Conservation (phyloP, 2,113 vertebrate species). For the Barnardius zonarius region DNA sequence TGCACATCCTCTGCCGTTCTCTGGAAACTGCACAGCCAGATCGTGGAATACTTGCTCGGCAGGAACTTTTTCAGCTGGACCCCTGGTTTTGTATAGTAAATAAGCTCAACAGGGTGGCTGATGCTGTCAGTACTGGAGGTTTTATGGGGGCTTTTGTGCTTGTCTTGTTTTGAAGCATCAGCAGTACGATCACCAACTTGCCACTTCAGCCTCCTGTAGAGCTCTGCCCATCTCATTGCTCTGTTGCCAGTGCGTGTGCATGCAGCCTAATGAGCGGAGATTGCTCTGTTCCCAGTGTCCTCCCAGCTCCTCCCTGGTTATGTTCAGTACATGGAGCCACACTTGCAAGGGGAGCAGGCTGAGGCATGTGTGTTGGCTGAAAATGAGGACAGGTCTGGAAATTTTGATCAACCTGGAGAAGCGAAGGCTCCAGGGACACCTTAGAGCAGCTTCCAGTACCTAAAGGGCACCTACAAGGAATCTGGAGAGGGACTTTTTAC, state of each 20-base stretch:
- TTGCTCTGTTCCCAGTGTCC: neutral
- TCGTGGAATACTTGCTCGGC: neutral
- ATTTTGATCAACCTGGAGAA: neutral
- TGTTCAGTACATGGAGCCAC: rapidly evolving
- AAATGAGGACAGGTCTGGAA: neutral
- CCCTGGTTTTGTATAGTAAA: neutral
- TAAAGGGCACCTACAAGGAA: neutral
- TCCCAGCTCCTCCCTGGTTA: neutral
- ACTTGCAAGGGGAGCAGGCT: neutral
- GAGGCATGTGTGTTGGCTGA: neutral
- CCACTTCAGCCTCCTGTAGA: neutral
- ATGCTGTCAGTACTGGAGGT: neutral
- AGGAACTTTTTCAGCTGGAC: neutral
- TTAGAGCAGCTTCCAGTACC: neutral
- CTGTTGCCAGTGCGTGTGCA: neutral
- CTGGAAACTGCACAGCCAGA: neutral
- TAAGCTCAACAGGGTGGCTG: neutral
- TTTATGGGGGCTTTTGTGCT: neutral
- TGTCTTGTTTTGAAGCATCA: neutral
- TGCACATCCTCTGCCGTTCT: neutral
- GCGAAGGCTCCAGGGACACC: neutral
- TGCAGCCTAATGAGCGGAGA: neutral
- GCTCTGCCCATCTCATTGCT: neutral
- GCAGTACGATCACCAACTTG: neutral
- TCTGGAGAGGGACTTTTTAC: neutral